Conservation (phyloP, 2,113 vertebrate genomes). For the Melanotaenia duboulayi region DNA sequence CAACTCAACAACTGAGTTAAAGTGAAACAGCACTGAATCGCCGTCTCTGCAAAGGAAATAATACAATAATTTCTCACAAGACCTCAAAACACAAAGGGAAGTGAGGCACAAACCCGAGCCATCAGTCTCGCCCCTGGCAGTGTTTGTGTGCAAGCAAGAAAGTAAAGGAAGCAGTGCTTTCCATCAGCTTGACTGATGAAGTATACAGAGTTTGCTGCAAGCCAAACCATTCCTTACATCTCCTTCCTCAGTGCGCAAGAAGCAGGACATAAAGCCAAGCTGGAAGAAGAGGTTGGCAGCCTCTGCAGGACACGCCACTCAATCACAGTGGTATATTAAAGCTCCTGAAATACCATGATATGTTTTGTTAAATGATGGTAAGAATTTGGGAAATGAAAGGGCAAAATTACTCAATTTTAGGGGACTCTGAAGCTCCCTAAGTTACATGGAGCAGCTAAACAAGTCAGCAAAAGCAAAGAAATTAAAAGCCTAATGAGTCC, state of each 20-base stretch:
- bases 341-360: background rate
- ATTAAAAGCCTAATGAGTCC: constrained; percentile 7
- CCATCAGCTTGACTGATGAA: constrained; percentile 34
- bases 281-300: constrained; percentile 24
- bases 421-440: background rate
- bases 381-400: constrained; percentile 5
- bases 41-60: constrained; percentile 7
- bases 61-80: constrained; percentile 4
- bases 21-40: background rate
- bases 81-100: constrained; percentile 3
- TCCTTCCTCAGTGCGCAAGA: constrained; percentile 17
- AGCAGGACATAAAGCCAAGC: constrained; percentile 11
- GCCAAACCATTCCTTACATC: constrained; percentile 38
- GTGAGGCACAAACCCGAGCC: background rate
- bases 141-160: background rate
- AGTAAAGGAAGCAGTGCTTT: constrained; percentile 7
- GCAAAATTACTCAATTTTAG: background rate
- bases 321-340: constrained; percentile 13
- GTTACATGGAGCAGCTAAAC: background rate
- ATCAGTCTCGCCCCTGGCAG: background rate
- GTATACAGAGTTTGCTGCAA: constrained; percentile 20
- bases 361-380: background rate
- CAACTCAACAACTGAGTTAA: constrained; percentile 4
- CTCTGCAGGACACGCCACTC: constrained; percentile 35
- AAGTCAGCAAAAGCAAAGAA: constrained; percentile 1